Evolutionary conservation across 1,140 invertebrate species (phyloP).

Genomic region (Macrostomum lignano): DNA sequence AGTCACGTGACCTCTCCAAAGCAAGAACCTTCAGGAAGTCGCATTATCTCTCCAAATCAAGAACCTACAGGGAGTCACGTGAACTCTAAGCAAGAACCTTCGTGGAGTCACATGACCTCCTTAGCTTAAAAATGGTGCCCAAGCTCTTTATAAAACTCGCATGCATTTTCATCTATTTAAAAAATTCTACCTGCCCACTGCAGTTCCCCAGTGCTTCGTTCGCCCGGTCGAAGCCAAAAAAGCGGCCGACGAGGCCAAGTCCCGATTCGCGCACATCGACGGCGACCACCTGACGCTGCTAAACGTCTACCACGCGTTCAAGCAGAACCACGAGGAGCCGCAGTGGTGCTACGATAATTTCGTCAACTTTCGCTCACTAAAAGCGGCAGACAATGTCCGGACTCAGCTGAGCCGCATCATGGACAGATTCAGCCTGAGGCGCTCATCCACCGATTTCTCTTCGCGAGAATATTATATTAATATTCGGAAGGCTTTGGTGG

Average conservation of each 20-base stretch:
- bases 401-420: slow-evolving; percentile 53
- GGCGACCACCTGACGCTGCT: slow-evolving; percentile 83
- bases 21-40: too few relatives aligned
- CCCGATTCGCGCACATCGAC: slow-evolving; percentile 94
- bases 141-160: too few relatives aligned
- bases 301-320: slow-evolving; percentile 89
- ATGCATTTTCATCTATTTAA: too few relatives aligned
- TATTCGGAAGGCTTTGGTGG: slow-evolving; percentile 80
- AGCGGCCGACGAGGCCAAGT: slow-evolving; percentile 90
- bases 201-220: slow-evolving; percentile 98
- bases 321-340: slow-evolving; percentile 69
- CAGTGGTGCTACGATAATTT: slow-evolving; percentile 99
- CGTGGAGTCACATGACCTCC: too few relatives aligned
- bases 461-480: slow-evolving; percentile 95
- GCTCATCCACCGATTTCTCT: slow-evolving; percentile 75
- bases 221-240: slow-evolving; percentile 94
- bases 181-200: too few relatives aligned
- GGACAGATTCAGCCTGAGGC: slow-evolving; percentile 66
- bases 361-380: slow-evolving; percentile 83
- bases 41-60: too few relatives aligned
- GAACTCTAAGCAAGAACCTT: too few relatives aligned
- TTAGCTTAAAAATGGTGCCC: too few relatives aligned
- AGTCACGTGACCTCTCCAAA: too few relatives aligned
- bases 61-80: too few relatives aligned
- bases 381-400: slow-evolving; percentile 59